Base-by-base conservation (phyloP, 35 echinoderm and acorn worm genomes). In the Holothuria glaberrima region DNA sequence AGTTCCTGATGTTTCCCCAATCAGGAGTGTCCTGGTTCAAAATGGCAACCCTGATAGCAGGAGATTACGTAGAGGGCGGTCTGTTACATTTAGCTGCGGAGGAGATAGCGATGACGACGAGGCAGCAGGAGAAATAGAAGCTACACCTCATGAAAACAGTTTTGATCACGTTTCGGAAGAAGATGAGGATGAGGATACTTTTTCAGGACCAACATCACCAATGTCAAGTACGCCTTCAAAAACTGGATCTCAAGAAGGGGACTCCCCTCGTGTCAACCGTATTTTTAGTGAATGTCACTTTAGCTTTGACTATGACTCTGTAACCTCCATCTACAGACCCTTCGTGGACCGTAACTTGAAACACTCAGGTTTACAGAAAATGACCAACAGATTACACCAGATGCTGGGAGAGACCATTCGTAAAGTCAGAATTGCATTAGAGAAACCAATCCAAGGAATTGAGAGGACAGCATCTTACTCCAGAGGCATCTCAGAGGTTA, bases 271-370 rank as follows among this genome's bases (percentile, higher is more conserved):
- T 9, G 63, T 91, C 1, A 90, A 80, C 31, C 33, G 91, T 27
- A 94, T 94, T 36, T 95, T 99, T 61, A 95, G 93, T 54, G 73
- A 92, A 32, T 99, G 93, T 48, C 95, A 97, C 67, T 97, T 99
- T n/a, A 95, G 97, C 60, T 94, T 95, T 87, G 93, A 95, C 75
- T 94, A 92, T 30, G 93, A 94, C 20, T 84, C 80, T 7, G 30
- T 91, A 12, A 95, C 97, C 0, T 95, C 88, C 68, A 94, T 99
- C 70, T 99, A 99, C 74, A 73, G 97, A 29, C 97, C 93, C 3
- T 99, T 93, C 86, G 97, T 99, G 12, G 97, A 99, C 32, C 84
- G 88, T 22, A 95, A 93, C 38, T 79, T 99, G 3, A 94, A 95
- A 66, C 97, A 99, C 48, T 85, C 82, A 5, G 97, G 97, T 4